Evolutionary conservation across 2,888 invertebrate genomes (phyloP).

Genomic region (Lissocephala sabroskyi): DNA sequence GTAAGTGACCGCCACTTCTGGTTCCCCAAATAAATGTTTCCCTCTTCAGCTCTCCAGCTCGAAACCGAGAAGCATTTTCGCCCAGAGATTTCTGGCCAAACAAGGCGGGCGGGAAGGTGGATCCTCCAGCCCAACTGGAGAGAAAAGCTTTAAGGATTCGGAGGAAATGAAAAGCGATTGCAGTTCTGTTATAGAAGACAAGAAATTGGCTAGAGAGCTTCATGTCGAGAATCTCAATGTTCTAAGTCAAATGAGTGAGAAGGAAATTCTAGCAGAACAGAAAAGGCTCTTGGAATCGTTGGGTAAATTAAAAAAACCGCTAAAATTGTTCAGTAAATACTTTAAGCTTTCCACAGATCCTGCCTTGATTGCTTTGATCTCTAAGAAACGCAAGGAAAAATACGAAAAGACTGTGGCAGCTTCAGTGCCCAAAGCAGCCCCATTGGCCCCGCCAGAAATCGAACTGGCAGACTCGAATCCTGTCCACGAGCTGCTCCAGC

Average conservation of each 20-base stretch:
- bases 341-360: constrained; percentile 55
- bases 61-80: constrained; percentile 74
- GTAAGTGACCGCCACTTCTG: too few relatives aligned
- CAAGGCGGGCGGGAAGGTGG: too few relatives aligned
- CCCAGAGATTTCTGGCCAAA: constrained; percentile 37
- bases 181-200: constrained; percentile 70
- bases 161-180: background rate
- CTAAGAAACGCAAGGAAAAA: constrained; percentile 44
- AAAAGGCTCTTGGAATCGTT: constrained; percentile 76
- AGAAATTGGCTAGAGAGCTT: constrained; percentile 75
- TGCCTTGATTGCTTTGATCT: constrained; percentile 49
- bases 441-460: constrained; percentile 32
- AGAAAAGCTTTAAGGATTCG: background rate
- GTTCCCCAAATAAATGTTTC: too few relatives aligned
- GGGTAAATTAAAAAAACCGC: constrained; percentile 40
- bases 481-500: constrained; percentile 76
- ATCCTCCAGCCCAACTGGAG: too few relatives aligned
- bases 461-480: constrained; percentile 46
- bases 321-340: background rate
- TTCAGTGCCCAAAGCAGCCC: background rate
- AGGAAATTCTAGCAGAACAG: constrained; percentile 84
- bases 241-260: constrained; percentile 79
- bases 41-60: too few relatives aligned
- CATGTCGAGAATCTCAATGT: constrained; percentile 82
- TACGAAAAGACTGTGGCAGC: constrained; percentile 2